Evolutionary conservation across 2,113 vertebrate genomes (phyloP).

Genomic region (Neoarius graeffei): DNA sequence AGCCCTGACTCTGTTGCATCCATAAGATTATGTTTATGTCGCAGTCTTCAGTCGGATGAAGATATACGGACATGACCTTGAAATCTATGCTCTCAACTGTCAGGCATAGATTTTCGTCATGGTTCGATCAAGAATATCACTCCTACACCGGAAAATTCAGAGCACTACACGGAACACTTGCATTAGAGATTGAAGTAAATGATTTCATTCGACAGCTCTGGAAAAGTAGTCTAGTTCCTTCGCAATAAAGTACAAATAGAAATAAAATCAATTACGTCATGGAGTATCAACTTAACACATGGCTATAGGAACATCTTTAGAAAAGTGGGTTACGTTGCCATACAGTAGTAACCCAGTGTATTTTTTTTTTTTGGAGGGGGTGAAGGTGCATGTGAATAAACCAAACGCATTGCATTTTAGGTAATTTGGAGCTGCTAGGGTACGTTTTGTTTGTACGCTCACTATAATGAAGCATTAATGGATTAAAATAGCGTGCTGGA

Average conservation of each 20-base stretch:
- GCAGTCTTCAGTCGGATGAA: background rate
- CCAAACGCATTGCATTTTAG: background rate
- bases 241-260: no score
- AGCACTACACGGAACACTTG: no score
- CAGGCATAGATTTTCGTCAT: background rate
- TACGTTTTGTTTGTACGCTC: background rate
- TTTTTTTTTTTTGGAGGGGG: background rate
- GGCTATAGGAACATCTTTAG: background rate
- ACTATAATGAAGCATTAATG: background rate
- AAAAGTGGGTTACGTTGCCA: background rate
- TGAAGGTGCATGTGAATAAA: background rate
- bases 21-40: conserved; percentile 2
- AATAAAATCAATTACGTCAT: no score
- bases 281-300: background rate
- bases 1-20: background rate
- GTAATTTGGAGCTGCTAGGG: background rate
- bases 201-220: background rate
- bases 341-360: background rate
- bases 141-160: background rate
- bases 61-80: background rate
- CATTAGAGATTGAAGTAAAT: background rate
- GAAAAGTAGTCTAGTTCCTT: background rate
- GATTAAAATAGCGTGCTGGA: background rate
- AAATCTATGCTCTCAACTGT: background rate
- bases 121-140: background rate